Evolutionary conservation across 2,113 vertebrate species (phyloP), one percentile per base, ranked within the genome.

Genomic region (Dermatemys mawii): DNA sequence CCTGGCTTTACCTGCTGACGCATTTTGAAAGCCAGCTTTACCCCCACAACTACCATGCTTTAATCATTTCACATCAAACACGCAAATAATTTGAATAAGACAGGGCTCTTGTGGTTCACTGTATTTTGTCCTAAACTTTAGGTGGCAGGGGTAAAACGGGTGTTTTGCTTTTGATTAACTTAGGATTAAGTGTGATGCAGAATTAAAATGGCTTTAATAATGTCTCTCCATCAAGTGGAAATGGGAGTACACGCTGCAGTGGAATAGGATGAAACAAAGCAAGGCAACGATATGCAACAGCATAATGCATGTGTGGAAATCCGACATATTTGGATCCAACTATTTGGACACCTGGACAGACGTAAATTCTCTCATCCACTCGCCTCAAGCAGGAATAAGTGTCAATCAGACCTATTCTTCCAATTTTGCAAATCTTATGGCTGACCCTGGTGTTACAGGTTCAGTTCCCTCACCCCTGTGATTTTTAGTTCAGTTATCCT

Each of bases 401-500:
- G 84, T 95, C 83, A 51, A 50, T 75, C 6, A 76, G 91, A 95
- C 81, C 83, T 82, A 90, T 53, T 55, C 76, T 60, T 63, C 53
- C 35, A 54, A 35, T 83, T 95, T 13, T 60, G 67, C 70, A 83
- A 88, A 41, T 41, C 54, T 75, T 49, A 78, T 0, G 80, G 54
- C 49, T 2, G 6, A 81, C 82, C 90, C n/a, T 38, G 93, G 81
- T 88, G 87, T n/a, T 87, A n/a, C 46, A 48, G 3, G 8, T 84
- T 88, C 35, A 41, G 87, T 44, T 54, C 41, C 73, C 48, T 46
- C 41, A 21, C 44, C 6, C 6, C 46, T 83, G 78, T 81, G 88
- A 60, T 94, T 94, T 88, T 76, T 54, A 41, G 54, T 49, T 49
- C 8, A 49, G 51, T 73, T 85, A 38, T 83, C 91, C 80, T 57